A percentile compares a stretch with the other conserved stretches of the same genome.
phyloP scores from a whole-genome alignment of 2,888 invertebrate species.

The Eudemis profundana region DNA sequence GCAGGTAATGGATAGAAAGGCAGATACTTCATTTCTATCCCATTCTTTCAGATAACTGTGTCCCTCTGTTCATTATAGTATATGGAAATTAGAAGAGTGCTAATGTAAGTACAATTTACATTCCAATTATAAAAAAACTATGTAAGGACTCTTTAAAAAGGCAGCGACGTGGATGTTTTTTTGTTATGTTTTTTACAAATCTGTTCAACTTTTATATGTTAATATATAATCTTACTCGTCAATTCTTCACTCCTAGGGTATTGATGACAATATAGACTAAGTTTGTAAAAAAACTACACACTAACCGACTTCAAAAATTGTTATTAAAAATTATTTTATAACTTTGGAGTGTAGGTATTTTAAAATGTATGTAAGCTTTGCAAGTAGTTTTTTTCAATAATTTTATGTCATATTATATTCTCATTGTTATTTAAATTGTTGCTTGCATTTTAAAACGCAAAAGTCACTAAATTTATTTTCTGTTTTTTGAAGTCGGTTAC shows the following conservation, averaged over 20 bases:
- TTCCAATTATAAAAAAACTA: too few relatives aligned
- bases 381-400: not conserved
- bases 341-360: not conserved
- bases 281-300: not conserved
- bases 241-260: slow-evolving; percentile 24
- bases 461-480: not conserved
- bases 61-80: too few relatives aligned
- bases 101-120: too few relatives aligned
- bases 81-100: too few relatives aligned
- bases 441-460: not conserved
- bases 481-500: slow-evolving; percentile 14
- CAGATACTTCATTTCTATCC: too few relatives aligned
- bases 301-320: slow-evolving; percentile 13
- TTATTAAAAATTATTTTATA: not conserved
- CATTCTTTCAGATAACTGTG: too few relatives aligned
- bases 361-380: not conserved
- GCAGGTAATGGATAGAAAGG: too few relatives aligned
- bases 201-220: slow-evolving; percentile 5
- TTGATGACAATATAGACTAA: slow-evolving; percentile 33
- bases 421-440: not conserved
- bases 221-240: not conserved
- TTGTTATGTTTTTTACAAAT: slow-evolving; percentile 7
- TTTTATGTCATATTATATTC: too few relatives aligned
- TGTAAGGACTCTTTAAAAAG: not conserved
- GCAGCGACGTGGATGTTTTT: not conserved